phyloP scores from a whole-genome alignment of 1,140 invertebrate species.

The Heliconius hermathena region DNA sequence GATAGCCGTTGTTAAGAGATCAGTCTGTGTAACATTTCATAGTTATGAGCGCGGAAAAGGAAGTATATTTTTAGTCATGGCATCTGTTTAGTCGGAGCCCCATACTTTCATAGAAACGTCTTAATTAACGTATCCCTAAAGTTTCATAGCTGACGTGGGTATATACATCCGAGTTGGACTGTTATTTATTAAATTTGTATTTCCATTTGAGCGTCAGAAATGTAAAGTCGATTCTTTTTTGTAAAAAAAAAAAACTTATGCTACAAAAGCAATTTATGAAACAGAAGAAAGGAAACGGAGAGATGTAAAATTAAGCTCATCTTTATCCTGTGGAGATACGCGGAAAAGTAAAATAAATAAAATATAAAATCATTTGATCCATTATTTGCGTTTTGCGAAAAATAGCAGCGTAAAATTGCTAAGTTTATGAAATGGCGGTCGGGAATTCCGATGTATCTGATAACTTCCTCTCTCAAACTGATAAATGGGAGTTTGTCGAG shows the following conservation, averaged over 20 bases:
- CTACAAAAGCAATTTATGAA: too few relatives aligned
- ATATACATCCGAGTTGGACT: conserved; percentile 43
- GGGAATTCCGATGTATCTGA: conserved; percentile 37
- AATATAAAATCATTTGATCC: neutral
- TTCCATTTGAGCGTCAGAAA: conserved; percentile 43
- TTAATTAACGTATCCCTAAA: conserved; percentile 73
- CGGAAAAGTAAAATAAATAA: too few relatives aligned
- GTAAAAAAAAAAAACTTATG: neutral
- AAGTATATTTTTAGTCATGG: conserved; percentile 78
- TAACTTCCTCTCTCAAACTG: conserved; percentile 34
- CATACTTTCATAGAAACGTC: conserved; percentile 68
- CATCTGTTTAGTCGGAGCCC: conserved; percentile 68
- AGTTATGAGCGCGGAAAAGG: conserved; percentile 79
- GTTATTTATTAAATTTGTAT: conserved; percentile 49
- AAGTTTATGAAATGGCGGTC: conserved; percentile 45
- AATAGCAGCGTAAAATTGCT: conserved; percentile 45
- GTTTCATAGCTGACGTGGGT: conserved; percentile 63
- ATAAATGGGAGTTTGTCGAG: conserved; percentile 20
- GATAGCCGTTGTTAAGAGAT: conserved; percentile 73
- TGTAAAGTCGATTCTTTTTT: neutral
- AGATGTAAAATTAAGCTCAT: too few relatives aligned
- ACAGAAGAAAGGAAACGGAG: too few relatives aligned
- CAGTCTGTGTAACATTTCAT: conserved; percentile 72
- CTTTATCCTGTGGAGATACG: too few relatives aligned
- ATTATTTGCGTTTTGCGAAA: conserved; percentile 37